Percentiles rank a stretch among this genome's conserved stretches.
Conservation (phyloP, 1,140 invertebrate genomes). For the Magallana ariakensis region DNA sequence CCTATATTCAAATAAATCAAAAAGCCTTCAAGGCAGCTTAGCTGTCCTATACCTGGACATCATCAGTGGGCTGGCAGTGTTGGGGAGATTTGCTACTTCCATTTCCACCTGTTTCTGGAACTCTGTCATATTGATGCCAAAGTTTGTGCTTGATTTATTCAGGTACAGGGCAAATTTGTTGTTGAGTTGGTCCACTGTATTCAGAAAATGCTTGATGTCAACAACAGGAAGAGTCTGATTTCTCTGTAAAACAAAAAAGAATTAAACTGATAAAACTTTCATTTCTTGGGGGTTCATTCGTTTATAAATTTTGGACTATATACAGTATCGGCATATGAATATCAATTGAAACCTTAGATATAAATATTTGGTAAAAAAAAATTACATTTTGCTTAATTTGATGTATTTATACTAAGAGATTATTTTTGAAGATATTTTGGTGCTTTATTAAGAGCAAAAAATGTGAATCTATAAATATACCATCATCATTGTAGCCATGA, state of each 20-base stretch:
- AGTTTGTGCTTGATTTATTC: slow-evolving; percentile 15
- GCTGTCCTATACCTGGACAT: neutral
- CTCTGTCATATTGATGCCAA: slow-evolving; percentile 16
- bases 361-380: too few species aligned
- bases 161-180: slow-evolving; percentile 32
- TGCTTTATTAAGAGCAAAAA: too few species aligned
- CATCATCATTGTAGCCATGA: neutral
- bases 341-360: too few species aligned
- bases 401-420: too few species aligned
- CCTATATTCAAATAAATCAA: too few species aligned
- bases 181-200: slow-evolving; percentile 21
- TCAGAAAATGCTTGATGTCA: slow-evolving; percentile 34
- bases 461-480: neutral
- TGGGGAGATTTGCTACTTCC: neutral
- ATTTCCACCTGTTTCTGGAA: neutral
- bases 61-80: neutral
- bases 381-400: too few species aligned
- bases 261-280: neutral
- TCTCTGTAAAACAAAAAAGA: neutral
- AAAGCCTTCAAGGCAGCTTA: too few species aligned
- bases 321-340: too few species aligned
- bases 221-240: slow-evolving; percentile 10
- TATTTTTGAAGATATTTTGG: too few species aligned
- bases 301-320: too few species aligned
- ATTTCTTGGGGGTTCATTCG: too few species aligned